phyloP scores from a whole-genome alignment of 23 tunicate species.

The Botrylloides violaceus region DNA sequence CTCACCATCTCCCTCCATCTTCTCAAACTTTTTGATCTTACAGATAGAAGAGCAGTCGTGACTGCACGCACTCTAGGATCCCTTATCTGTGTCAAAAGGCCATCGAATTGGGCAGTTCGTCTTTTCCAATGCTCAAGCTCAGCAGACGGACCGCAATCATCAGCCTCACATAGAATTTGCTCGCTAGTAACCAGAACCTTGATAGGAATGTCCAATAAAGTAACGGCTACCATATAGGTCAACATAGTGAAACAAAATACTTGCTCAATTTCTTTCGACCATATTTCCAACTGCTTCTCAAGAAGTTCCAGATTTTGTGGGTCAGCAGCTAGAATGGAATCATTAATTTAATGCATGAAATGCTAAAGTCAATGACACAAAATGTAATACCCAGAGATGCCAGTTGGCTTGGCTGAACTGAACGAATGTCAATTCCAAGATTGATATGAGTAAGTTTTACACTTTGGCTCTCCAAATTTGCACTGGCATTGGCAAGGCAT shows the following conservation, averaged over 20 bases:
- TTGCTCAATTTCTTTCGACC: conserved; percentile 89
- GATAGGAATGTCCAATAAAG: neutral
- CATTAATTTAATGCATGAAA: neutral
- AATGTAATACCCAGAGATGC: conserved; percentile 37
- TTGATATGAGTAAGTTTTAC: conserved; percentile 68
- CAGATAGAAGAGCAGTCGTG: conserved; percentile 57
- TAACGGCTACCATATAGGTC: too few relatives aligned
- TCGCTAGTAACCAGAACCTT: conserved; percentile 83
- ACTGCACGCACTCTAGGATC: conserved; percentile 60
- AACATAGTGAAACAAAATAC: conserved; percentile 2
- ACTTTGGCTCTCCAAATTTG: conserved; percentile 61
- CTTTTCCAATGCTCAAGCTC: conserved; percentile 95
- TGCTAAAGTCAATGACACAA: neutral
- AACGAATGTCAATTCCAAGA: conserved; percentile 42
- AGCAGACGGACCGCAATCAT: conserved; percentile 90
- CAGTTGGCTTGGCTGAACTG: conserved; percentile 43
- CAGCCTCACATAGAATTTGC: conserved; percentile 90
- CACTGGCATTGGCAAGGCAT: conserved; percentile 66
- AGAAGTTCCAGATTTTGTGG: conserved; percentile 64
- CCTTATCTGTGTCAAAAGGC: conserved; percentile 56
- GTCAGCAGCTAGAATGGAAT: conserved; percentile 28
- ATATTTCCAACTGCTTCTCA: conserved; percentile 60
- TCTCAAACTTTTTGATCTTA: conserved; percentile 58
- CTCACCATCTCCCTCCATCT: conserved; percentile 86
- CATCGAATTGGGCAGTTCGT: conserved; percentile 80